These are phyloP conservation scores for Andrena marginata DNA, from an alignment of 2,888 invertebrate genomes.

Conservation along the genomic window DNA sequence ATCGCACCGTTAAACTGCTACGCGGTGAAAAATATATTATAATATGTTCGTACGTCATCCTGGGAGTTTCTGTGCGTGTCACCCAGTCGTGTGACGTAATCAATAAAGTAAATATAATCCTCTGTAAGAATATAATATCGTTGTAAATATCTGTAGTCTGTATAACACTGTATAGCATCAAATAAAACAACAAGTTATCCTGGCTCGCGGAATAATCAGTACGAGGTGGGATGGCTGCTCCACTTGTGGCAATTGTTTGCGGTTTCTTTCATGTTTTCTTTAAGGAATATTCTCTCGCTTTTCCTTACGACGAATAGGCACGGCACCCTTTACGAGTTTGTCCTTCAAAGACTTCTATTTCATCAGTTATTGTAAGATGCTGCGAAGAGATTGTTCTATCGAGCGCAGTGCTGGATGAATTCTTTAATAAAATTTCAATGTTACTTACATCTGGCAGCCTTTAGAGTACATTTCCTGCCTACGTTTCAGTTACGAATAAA, in stretches of 20 bases:
- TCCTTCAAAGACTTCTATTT: constrained; percentile 41
- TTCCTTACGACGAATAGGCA: constrained; percentile 75
- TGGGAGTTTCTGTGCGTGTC: constrained; percentile 59
- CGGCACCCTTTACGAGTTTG: constrained; percentile 72
- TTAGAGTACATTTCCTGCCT: neutral
- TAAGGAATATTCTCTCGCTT: constrained; percentile 53
- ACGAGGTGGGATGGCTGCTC: constrained; percentile 85
- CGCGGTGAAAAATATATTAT: constrained; percentile 81
- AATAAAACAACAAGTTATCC: constrained; percentile 84
- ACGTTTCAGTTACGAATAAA: neutral
- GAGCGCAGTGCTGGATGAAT: constrained; percentile 28
- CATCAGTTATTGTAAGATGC: constrained; percentile 40
- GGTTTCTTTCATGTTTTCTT: constrained; percentile 57
- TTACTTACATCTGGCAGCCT: neutral
- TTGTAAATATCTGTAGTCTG: constrained; percentile 86
- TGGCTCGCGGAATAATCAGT: constrained; percentile 81
- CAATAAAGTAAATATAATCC: constrained; percentile 85
- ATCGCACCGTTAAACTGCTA: constrained; percentile 81
- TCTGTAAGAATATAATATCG: constrained; percentile 86
- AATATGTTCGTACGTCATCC: constrained; percentile 59
- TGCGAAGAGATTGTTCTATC: constrained; percentile 35
- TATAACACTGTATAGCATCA: constrained; percentile 86
- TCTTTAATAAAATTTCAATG: neutral
- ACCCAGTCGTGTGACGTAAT: constrained; percentile 80
- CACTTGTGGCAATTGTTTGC: constrained; percentile 81